These are phyloP conservation scores for Pyrrhura leucotis DNA, from an alignment of 2,797 vertebrate species.

Conservation along the genomic window DNA sequence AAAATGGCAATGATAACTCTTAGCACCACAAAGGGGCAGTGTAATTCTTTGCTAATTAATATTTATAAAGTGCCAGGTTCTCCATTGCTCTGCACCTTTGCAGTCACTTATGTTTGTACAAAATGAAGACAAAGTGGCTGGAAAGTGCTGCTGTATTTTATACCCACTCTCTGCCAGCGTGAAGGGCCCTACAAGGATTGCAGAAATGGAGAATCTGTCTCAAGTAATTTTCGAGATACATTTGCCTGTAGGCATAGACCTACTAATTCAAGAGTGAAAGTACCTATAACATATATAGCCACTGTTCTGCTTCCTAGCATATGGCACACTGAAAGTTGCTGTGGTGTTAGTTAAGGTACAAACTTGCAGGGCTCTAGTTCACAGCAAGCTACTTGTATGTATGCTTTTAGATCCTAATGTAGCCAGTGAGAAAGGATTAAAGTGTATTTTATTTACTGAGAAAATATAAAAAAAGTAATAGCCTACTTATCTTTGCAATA, in stretches of 20 bases:
- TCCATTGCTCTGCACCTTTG: constrained; percentile 9
- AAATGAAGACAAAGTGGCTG: constrained; percentile 20
- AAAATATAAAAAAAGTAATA: not conserved
- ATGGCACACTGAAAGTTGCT: not conserved
- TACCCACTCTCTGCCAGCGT: not conserved
- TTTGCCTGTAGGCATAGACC: not conserved
- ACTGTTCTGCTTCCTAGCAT: not conserved
- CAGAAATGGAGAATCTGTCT: not conserved
- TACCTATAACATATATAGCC: not conserved
- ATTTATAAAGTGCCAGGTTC: constrained; percentile 41
- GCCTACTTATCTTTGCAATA: not conserved
- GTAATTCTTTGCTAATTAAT: constrained; percentile 64
- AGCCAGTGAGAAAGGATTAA: not conserved
- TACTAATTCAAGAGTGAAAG: not conserved
- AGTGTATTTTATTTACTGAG: not conserved
- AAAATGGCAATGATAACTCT: constrained; percentile 14
- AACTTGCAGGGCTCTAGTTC: not conserved
- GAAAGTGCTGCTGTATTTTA: not conserved
- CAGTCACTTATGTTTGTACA: not conserved
- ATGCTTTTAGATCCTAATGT: not conserved
- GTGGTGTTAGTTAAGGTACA: not conserved
- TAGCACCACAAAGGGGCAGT: constrained; percentile 47
- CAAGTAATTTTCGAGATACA: not conserved
- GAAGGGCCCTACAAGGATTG: not conserved
- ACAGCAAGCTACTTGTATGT: not conserved